Conservation (phyloP, 92 coral and sea anemone species). For the Phymanthus crucifer region DNA sequence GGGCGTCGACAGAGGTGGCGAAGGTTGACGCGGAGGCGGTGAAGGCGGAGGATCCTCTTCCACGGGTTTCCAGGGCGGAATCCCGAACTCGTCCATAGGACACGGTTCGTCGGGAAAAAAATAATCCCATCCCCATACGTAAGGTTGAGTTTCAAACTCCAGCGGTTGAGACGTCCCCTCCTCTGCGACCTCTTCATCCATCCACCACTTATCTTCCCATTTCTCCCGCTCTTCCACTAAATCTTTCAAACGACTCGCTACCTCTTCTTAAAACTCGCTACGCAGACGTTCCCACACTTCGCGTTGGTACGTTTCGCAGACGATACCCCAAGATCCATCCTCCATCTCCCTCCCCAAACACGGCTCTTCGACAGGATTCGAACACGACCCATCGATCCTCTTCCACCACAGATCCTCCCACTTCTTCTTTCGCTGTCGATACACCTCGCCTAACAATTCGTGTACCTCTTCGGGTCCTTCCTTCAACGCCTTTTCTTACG, state of each 20-base stretch:
- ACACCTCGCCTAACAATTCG: background rate
- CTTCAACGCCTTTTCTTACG: too few species aligned
- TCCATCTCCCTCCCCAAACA: too few species aligned
- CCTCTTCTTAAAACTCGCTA: background rate
- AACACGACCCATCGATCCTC: background rate
- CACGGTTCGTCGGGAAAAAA: background rate
- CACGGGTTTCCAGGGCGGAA: too few species aligned
- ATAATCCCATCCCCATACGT: background rate
- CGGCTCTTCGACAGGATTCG: background rate
- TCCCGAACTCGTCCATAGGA: background rate
- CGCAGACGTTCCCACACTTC: background rate
- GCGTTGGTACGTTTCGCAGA: background rate
- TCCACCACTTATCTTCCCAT: background rate
- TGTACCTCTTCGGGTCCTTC: too few species aligned
- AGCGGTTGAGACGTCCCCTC: background rate
- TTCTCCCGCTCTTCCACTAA: background rate
- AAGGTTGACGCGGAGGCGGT: background rate
- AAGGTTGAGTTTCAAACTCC: background rate
- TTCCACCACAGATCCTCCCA: background rate
- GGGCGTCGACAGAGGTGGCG: too few species aligned
- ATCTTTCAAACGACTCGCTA: background rate
- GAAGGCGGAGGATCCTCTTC: background rate
- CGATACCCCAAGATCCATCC: background rate
- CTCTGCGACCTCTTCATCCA: background rate
- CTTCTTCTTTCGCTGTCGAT: background rate